A percentile compares a stretch with the other conserved stretches of the same genome.
Conservation (phyloP, 2,113 vertebrate genomes). For the Epinephelus cyanopodus region DNA sequence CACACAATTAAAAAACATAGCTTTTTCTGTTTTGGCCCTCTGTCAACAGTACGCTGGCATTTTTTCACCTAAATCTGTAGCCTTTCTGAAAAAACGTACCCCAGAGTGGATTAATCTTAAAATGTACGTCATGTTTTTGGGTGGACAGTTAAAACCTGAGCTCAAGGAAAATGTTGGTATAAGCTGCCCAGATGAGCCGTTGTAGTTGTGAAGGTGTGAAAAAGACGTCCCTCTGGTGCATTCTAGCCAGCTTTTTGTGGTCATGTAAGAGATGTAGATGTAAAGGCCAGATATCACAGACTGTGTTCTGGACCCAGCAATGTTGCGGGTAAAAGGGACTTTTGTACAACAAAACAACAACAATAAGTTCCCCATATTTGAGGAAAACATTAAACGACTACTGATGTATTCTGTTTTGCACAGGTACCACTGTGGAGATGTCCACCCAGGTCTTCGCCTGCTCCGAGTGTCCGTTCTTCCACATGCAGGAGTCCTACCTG, state of each 20-base stretch:
- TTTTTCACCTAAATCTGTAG: background rate
- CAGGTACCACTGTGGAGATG: constrained; percentile 73
- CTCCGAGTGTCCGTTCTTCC: constrained; percentile 75
- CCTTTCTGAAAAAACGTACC: background rate
- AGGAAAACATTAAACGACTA: background rate
- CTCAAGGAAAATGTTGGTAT: background rate
- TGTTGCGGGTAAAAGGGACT: background rate
- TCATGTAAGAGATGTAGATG: background rate
- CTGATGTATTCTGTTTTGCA: constrained; percentile 15
- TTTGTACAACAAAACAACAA: background rate
- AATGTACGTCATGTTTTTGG: background rate
- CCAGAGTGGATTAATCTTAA: background rate
- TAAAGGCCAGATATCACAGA: too few relatives aligned
- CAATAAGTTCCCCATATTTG: background rate
- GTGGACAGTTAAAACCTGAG: background rate
- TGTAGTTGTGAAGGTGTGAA: too few relatives aligned
- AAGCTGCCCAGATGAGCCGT: background rate
- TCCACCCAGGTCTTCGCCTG: constrained; percentile 76
- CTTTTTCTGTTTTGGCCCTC: background rate
- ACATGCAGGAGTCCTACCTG: constrained; percentile 76
- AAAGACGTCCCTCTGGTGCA: too few relatives aligned
- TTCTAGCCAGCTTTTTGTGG: background rate
- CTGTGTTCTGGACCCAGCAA: background rate
- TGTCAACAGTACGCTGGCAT: background rate
- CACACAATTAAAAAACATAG: too few relatives aligned